Evolutionary conservation across 1,140 invertebrate species (phyloP), one percentile per base, ranked within the genome.

Genomic region (Anastatus disparis): DNA sequence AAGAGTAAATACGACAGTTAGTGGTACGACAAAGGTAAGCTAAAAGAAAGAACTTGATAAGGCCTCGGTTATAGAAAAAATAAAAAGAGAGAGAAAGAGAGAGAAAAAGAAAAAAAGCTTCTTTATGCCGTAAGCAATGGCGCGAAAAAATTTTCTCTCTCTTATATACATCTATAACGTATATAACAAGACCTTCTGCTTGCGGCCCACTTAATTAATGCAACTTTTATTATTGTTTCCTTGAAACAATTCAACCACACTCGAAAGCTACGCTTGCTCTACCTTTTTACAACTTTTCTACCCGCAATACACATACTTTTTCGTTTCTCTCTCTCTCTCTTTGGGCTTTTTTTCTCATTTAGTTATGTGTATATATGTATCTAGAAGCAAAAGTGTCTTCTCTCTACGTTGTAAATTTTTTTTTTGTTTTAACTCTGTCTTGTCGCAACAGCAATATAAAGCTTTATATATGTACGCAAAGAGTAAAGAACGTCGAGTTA

Each of bases 171-270:
- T n/a, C n/a, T n/a, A n/a, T n/a, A n/a, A n/a, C n/a, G n/a, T n/a
- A n/a, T n/a, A n/a, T n/a, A n/a, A n/a, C n/a, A 38, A 22, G 24
- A 24, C 13, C 20, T 29, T 35, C 58, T n/a, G n/a, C 35, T 15
- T 67, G 70, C 77, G 70, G 74, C 77, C 73, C 79, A 77, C 76
- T 82, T 82, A 82, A 82, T 82, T 80, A 82, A 81, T 81, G 77
- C 76, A 81, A 82, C 79, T 81, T 82, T 82, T 81, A 81, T 82
- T 81, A 82, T 81, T 80, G 78, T 81, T 81, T 80, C 76, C 79
- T 77, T 77, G 70, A 78, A n/a, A 80, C 74, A 79, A 80, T 79
- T 75, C 74, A 76, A 67, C 76, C 66, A 75, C 63, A 70, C 65
- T 53, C 44, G 52, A 42, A n/a, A n/a, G n/a, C n/a, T n/a, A n/a